phyloP scores from a whole-genome alignment of 2,113 vertebrate genomes.

The Antigone vipio region DNA sequence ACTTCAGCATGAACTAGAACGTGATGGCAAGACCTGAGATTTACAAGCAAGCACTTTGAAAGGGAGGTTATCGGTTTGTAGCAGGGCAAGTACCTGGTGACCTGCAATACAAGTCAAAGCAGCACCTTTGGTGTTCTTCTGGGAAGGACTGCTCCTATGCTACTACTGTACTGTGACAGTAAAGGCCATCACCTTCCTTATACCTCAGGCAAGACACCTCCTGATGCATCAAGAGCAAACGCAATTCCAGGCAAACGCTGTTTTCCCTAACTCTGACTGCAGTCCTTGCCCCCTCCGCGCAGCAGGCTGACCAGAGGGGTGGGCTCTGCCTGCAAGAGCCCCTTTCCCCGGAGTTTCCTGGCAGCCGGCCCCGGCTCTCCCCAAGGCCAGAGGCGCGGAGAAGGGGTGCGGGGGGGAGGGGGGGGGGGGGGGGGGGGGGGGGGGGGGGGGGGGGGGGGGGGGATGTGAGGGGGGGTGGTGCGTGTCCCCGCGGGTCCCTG shows the following conservation, averaged over 20 bases:
- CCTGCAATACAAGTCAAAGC: neutral
- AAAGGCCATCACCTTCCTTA: neutral
- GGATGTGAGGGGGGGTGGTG: too few species aligned
- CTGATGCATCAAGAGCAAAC: neutral
- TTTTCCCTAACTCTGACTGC: rapidly evolving
- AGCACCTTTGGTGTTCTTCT: neutral
- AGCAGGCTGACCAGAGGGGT: rapidly evolving
- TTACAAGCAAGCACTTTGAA: neutral
- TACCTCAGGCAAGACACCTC: neutral
- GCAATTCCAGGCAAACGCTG: rapidly evolving
- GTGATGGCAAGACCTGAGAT: neutral
- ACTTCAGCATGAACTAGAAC: neutral
- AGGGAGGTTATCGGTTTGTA: rapidly evolving
- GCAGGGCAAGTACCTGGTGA: too few species aligned
- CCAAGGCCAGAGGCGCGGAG: neutral
- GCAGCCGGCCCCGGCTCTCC: neutral
- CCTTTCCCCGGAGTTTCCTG: rapidly evolving
- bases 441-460: too few species aligned
- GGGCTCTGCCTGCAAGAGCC: rapidly evolving
- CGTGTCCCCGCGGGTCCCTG: too few species aligned
- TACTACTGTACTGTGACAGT: neutral
- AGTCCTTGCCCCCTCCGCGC: rapidly evolving
- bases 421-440: too few species aligned
- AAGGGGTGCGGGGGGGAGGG: too few species aligned
- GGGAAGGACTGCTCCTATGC: neutral